Evolutionary conservation across 2,888 invertebrate genomes (phyloP).

Genomic region (Yponomeuta malinellus): DNA sequence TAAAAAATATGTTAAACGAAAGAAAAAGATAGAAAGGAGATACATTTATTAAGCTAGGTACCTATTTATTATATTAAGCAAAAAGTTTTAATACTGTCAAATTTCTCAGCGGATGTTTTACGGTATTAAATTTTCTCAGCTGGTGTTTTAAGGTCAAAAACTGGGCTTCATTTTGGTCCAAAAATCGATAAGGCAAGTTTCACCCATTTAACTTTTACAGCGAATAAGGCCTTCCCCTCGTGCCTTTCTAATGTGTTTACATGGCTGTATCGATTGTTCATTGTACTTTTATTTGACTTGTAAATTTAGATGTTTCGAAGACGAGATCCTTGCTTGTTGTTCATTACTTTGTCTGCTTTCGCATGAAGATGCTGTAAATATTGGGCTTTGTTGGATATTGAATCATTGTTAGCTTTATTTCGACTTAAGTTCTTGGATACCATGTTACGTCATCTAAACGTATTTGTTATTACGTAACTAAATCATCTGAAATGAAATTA

Average conservation of each 20-base stretch:
- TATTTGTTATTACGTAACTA: too few species aligned
- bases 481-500: too few species aligned
- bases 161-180: background rate
- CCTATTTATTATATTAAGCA: too few species aligned
- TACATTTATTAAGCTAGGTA: too few species aligned
- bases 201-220: background rate
- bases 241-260: constrained; percentile 63
- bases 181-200: constrained; percentile 33
- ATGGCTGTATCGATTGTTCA: constrained; percentile 73
- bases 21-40: too few species aligned
- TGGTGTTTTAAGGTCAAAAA: background rate
- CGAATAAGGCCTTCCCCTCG: constrained; percentile 8
- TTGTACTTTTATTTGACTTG: constrained; percentile 73
- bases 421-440: background rate
- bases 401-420: background rate
- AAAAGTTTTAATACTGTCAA: too few species aligned
- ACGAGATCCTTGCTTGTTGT: constrained; percentile 34
- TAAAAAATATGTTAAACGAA: too few species aligned
- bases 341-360: constrained; percentile 16
- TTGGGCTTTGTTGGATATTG: constrained; percentile 1
- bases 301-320: constrained; percentile 56
- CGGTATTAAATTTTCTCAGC: too few species aligned
- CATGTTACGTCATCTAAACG: background rate
- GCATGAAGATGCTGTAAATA: constrained; percentile 4
- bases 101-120: too few species aligned